Percentiles rank a stretch among this genome's conserved stretches.
These are phyloP conservation scores for Marmota monax DNA, from an alignment of 2,113 vertebrate genomes.

Conservation along the genomic window DNA sequence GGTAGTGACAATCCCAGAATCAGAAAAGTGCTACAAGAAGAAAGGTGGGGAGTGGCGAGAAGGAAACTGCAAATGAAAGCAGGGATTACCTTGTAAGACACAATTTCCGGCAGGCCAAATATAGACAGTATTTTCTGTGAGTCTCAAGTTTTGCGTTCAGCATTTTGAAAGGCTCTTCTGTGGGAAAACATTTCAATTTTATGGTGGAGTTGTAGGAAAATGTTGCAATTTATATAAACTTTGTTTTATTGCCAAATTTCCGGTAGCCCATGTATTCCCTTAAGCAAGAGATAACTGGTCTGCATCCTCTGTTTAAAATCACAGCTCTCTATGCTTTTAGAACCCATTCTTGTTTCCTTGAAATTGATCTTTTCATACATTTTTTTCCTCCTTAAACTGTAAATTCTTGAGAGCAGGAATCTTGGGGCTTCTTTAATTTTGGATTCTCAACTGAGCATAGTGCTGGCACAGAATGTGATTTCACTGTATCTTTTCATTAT, in stretches of 20 bases:
- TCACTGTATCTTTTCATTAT: not conserved
- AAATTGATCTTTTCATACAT: not conserved
- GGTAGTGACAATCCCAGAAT: not conserved
- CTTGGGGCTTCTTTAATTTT: not conserved
- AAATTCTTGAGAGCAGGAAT: slow-evolving; percentile 20
- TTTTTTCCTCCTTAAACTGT: not conserved
- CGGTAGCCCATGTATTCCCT: not conserved
- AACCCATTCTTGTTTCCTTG: not conserved
- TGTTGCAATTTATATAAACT: slow-evolving; percentile 62
- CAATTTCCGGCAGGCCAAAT: not conserved
- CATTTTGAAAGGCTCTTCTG: slow-evolving; percentile 40
- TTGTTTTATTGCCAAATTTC: slow-evolving; percentile 65
- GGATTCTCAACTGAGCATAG: not conserved
- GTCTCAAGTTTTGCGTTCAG: not conserved
- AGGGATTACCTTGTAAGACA: not conserved
- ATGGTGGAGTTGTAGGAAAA: slow-evolving; percentile 52
- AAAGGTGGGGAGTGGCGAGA: not conserved
- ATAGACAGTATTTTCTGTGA: slow-evolving; percentile 15
- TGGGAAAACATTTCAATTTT: slow-evolving; percentile 58
- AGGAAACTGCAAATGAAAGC: not conserved
- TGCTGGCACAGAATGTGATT: not conserved
- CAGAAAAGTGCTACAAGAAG: not conserved
- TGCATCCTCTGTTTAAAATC: slow-evolving; percentile 35
- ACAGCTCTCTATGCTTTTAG: not conserved
- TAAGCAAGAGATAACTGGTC: slow-evolving; percentile 50